phyloP scores from a whole-genome alignment of 2,113 vertebrate genomes.

The Cyanoliseus patagonus region DNA sequence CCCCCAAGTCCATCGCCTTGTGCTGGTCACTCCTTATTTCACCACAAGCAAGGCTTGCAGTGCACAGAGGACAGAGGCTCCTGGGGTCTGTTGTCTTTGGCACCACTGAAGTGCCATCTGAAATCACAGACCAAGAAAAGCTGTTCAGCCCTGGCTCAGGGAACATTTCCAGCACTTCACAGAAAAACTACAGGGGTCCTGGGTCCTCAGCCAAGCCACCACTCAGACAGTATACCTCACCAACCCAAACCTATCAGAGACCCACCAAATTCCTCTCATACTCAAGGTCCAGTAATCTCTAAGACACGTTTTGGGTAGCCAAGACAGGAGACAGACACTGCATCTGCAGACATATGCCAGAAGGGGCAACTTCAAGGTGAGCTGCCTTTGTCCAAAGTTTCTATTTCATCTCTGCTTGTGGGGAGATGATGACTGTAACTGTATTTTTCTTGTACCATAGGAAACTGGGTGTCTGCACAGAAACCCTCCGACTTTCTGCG shows the following conservation, averaged over 20 bases:
- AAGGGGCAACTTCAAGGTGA: not conserved
- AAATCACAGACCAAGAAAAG: not conserved
- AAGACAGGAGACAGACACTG: not conserved
- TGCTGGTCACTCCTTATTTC: not conserved
- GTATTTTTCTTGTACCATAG: not conserved
- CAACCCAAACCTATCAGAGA: not conserved
- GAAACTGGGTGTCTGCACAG: not conserved
- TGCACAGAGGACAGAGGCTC: not conserved
- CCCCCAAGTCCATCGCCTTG: not conserved
- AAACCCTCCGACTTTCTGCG: not conserved
- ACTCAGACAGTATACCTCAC: not conserved
- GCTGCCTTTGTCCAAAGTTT: not conserved
- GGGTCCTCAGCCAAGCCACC: not conserved
- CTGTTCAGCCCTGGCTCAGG: not conserved
- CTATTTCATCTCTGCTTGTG: not conserved
- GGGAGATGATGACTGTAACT: not conserved
- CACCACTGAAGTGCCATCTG: not conserved
- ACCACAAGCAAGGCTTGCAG: not conserved
- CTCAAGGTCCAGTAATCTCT: not conserved
- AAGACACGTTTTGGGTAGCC: not conserved
- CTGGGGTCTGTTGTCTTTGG: not conserved
- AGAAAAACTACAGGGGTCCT: not conserved
- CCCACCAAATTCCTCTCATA: not conserved
- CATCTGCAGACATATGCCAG: not conserved
- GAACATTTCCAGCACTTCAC: not conserved